phyloP scores from a whole-genome alignment of 2,888 invertebrate genomes.

The Apamea anceps region DNA sequence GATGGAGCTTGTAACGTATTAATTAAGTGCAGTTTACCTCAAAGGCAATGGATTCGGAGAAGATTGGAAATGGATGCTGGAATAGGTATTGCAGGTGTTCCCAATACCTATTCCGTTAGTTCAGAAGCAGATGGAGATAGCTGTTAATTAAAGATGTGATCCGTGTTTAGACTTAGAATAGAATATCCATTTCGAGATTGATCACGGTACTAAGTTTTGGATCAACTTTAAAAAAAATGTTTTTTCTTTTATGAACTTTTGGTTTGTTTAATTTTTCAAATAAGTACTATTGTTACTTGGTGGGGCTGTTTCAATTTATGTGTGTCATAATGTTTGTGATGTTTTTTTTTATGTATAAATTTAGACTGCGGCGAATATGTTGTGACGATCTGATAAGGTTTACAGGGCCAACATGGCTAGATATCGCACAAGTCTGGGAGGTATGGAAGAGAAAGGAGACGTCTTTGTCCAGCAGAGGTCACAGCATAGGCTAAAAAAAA shows the following conservation, averaged over 20 bases:
- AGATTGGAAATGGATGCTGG: conserved; percentile 44
- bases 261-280: neutral
- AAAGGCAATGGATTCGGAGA: conserved; percentile 46
- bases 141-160: conserved; percentile 39
- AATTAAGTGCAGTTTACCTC: conserved; percentile 49
- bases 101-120: conserved; percentile 28
- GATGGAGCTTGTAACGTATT: conserved; percentile 38
- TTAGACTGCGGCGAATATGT: neutral
- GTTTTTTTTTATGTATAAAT: neutral
- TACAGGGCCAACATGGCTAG: neutral
- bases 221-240: neutral
- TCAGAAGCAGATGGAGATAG: conserved; percentile 15
- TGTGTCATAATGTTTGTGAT: no score
- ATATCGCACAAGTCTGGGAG: neutral
- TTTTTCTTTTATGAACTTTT: neutral
- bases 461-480: fast-evolving
- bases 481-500: neutral
- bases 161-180: conserved; percentile 14
- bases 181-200: neutral
- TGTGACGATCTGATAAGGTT: neutral
- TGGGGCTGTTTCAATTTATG: neutral
- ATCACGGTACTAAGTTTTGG: neutral
- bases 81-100: conserved; percentile 32
- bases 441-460: neutral
- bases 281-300: neutral